phyloP scores from a whole-genome alignment of 2,888 invertebrate species.

The Mythimna lalbum region DNA sequence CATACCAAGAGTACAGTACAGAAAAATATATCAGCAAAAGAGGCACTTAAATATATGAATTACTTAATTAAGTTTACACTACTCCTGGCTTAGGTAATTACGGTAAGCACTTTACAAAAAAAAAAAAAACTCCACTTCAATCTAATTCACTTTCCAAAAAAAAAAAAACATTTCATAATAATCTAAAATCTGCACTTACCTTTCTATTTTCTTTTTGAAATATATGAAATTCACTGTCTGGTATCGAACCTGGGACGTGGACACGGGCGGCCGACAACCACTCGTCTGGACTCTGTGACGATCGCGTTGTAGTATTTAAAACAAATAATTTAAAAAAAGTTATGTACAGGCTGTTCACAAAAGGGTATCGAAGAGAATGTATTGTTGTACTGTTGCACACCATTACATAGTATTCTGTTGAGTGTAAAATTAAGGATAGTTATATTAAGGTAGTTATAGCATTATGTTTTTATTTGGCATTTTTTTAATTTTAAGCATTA shows the following conservation, averaged over 20 bases:
- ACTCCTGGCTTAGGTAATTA: background rate
- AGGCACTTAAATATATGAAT: background rate
- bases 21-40: background rate
- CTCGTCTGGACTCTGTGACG: constrained; percentile 72
- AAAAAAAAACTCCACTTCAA: background rate
- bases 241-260: constrained; percentile 69
- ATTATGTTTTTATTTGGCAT: no score
- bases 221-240: constrained; percentile 53
- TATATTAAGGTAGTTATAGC: no score
- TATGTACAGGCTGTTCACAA: constrained; percentile 71
- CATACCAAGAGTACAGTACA: no score
- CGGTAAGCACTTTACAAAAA: constrained; percentile 4
- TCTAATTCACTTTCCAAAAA: constrained; percentile 21
- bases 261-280: constrained; percentile 78
- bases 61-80: background rate
- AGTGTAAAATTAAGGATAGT: background rate
- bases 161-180: background rate
- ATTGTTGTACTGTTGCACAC: background rate
- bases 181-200: constrained; percentile 49
- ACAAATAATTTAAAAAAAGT: constrained; percentile 75
- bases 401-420: background rate
- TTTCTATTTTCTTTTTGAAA: constrained; percentile 57
- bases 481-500: no score
- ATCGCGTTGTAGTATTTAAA: constrained; percentile 78
- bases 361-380: background rate